Evolutionary conservation across 1,140 invertebrate species (phyloP).

Genomic region (Frieseomelitta varia): DNA sequence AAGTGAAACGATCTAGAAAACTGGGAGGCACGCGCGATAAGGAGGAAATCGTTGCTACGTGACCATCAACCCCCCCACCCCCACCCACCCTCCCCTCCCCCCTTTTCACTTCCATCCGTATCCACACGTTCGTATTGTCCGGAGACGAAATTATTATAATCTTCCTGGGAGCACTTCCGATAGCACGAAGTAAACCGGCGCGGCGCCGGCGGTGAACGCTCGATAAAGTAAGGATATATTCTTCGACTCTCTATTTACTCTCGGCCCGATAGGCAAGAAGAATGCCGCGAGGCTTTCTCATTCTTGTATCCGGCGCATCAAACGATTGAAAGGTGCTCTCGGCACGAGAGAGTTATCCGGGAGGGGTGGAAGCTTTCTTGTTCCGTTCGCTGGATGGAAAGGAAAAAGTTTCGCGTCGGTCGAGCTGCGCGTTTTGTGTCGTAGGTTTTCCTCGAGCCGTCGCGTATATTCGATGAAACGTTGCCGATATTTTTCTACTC

Average conservation of each 20-base stretch:
- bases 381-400: neutral
- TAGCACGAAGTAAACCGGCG: neutral
- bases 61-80: neutral
- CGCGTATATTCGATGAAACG: no score
- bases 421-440: no score
- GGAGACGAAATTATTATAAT: slow-evolving; percentile 38
- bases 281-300: neutral
- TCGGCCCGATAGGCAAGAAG: neutral
- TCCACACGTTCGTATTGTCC: slow-evolving; percentile 1
- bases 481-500: no score
- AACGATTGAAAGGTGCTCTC: neutral
- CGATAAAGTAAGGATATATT: slow-evolving; percentile 16
- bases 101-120: no score
- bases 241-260: slow-evolving; percentile 1
- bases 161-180: neutral
- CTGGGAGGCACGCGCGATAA: slow-evolving; percentile 34
- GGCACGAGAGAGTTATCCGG: neutral
- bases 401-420: neutral
- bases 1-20: slow-evolving; percentile 53
- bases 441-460: no score
- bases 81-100: no score
- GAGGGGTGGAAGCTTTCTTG: neutral
- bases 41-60: slow-evolving; percentile 43
- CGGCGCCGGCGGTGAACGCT: neutral
- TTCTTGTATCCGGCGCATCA: no score